Evolutionary conservation across 1,140 invertebrate species (phyloP), one percentile per base, ranked within the genome.

Genomic region (Oryctes rhinoceros): DNA sequence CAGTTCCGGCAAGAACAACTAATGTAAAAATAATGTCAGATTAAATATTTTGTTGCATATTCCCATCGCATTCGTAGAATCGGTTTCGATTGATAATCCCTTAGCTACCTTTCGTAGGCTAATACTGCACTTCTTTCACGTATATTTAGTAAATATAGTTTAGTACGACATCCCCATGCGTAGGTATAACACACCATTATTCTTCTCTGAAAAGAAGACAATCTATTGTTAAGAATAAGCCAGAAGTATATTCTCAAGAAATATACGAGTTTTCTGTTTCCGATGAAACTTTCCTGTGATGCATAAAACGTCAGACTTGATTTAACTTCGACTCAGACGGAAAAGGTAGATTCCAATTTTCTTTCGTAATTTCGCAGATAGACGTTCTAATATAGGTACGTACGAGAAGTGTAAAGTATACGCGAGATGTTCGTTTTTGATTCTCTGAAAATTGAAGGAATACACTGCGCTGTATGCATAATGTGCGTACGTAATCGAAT

Each of bases 261-360:
- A 62, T 62, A 62, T 44, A 44, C 9, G 39, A 59, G 53, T 59
- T 59, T 18, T 59, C 18, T 59, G 53, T 18, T 18, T 59, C 15
- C 5, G 2, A 15, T 6, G 15, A 59, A 18, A 59, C 39, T 59
- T 59, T 59, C 15, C 53, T 6, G 18, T 7, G 15, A 59, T 59
- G 18, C 5, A 59, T 59, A 59, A 59, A 59, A 59, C 53, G 53
- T 59, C 53, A 59, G 53, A 59, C 18, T 59, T 59, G 53, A 59
- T 59, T 59, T 59, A 59, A 59, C 18, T 3, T 59, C 18, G 18
- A 6, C 53, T n/a, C 53, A 59, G 1, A 18, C 15, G 18, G 53
- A 59, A 59, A 59, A 15, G n/a, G n/a, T n/a, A 59, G 15, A 18
- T 2, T n/a, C 15, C 15, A 59, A 18, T 59, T 59, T 18, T 59